Base-by-base conservation (phyloP, 1,140 invertebrate genomes). In the Formica exsecta region DNA sequence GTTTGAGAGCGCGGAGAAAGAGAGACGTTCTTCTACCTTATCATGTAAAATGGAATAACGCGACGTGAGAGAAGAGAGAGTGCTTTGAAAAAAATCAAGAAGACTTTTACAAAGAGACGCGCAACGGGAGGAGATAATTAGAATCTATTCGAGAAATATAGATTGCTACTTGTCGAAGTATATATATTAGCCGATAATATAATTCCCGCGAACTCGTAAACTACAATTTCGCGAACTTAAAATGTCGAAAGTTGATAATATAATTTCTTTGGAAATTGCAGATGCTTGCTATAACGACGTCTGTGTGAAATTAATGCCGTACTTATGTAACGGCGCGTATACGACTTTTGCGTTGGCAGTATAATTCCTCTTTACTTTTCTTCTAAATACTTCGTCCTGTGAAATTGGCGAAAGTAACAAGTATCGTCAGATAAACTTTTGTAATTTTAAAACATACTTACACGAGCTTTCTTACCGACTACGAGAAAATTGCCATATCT, bases 211-310 rank as follows among this genome's bases (percentile, higher is more conserved):
- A 48, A 19, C 29, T 54, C 32, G 64, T n/a, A 9, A 7, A 83
- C 13, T 44, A 19, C 8, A 83, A 74, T 80, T 80, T 22, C 7
- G 22, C 22, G 29, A 44, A 73, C 38, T 73, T 74, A 61, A 59
- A 73, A 32, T 54, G 54, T 65, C 25, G n/a, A 48, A 41, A 74
- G 38, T 83, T 83, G 79, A 74, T 74, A 83, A 73, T 32, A 29
- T 19, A 38, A 61, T 83, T 83, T 83, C 38, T 83, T 61, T 2
- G 61, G 13, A 61, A 65, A 48, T 83, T 83, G 25, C 66, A 57
- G 38, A 44, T 62, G 48, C 22, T 29, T 57, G 9, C 25, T 73
- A 1, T 32, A 48, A 48, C 25, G 29, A 54, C 38, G 36, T 19
- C 8, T 7, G 32, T 19, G 16, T 38, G 9, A 54, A 38, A 74